phyloP scores from a whole-genome alignment of 1,140 invertebrate genomes.

The Ips nitidus region DNA sequence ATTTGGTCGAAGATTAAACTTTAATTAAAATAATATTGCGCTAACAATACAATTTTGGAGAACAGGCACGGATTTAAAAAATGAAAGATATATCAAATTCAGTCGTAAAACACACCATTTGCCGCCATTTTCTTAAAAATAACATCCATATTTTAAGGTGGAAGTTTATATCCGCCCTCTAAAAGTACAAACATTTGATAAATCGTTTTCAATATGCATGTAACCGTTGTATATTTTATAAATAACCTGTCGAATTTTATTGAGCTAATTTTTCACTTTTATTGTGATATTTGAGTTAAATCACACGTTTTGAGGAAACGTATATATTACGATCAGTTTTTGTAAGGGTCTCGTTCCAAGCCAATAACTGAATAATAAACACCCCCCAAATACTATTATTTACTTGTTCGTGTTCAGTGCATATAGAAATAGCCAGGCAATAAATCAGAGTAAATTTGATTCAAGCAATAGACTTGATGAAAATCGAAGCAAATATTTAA shows the following conservation, averaged over 20 bases:
- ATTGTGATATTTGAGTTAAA: conserved; percentile 36
- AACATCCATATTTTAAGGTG: conserved; percentile 21
- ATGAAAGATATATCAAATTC: neutral
- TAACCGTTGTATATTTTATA: conserved; percentile 39
- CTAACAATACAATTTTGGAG: neutral
- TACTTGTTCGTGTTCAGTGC: too few species aligned
- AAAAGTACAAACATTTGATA: conserved; percentile 28
- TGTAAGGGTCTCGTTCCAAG: conserved; percentile 11
- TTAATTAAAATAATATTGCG: conserved; percentile 20
- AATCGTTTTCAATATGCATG: conserved; percentile 42
- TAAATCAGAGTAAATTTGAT: too few species aligned
- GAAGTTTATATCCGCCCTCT: conserved; percentile 16
- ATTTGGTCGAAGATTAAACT: conserved; percentile 26
- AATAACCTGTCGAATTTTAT: conserved; percentile 43
- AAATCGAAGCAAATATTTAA: conserved; percentile 11
- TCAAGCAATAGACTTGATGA: neutral
- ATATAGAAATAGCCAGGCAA: too few species aligned
- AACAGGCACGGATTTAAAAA: too few species aligned
- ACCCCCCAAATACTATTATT: too few species aligned
- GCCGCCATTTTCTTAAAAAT: conserved; percentile 13
- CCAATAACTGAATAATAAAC: conserved; percentile 25
- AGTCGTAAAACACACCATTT: conserved; percentile 10
- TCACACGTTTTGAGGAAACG: conserved; percentile 27
- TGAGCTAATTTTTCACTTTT: conserved; percentile 41
- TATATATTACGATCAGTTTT: conserved; percentile 11